Evolutionary conservation across 2,888 invertebrate genomes (phyloP), one percentile per base, ranked within the genome.

Genomic region (Gymnoscelis rufifasciata): DNA sequence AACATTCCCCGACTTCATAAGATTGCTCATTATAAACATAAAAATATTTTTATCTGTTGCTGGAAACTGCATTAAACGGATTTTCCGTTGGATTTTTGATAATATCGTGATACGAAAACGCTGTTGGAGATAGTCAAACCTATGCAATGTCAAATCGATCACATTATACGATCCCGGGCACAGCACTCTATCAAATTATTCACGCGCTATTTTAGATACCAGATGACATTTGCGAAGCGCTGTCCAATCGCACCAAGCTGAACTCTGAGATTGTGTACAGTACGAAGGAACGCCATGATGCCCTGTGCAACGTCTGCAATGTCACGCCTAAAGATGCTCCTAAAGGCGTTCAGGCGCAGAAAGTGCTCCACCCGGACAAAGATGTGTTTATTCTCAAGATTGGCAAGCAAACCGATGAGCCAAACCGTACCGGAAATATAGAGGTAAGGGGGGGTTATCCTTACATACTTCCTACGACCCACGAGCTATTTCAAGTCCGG

Each of bases 381-480:
- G 93, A 94, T 59, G 90, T 93, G 0, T 94, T 94, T 56, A 83
- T 94, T 3, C 75, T 94, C 36, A 90, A 92, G 62, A 92, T 95
- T 45, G 94, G 94, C 1, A 94, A 93, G 64, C 94, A 94, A 65
- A 91, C 91, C 0, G 86, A 86, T 36, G 88, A 88, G 57, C 88
- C 86, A 0, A 83, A 86, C 48, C 78, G 87, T 4, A 92, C 92
- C 24, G 92, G 92, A 0, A 90, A 90, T 31, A 91, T 91, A 49
- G 93, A 93, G 77, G 47, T 51, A 28, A 1, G 1, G 1, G 6
- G 1, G n/a, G 1, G n/a, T n/a, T n/a, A n/a, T n/a, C n/a, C n/a
- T n/a, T n/a, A n/a, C n/a, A n/a, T n/a, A n/a, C n/a, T n/a, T n/a
- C n/a, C n/a, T n/a, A n/a, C n/a, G n/a, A n/a, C n/a, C n/a, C n/a